phyloP scores from a whole-genome alignment of 2,888 invertebrate species.

The Piscicola geometra region DNA sequence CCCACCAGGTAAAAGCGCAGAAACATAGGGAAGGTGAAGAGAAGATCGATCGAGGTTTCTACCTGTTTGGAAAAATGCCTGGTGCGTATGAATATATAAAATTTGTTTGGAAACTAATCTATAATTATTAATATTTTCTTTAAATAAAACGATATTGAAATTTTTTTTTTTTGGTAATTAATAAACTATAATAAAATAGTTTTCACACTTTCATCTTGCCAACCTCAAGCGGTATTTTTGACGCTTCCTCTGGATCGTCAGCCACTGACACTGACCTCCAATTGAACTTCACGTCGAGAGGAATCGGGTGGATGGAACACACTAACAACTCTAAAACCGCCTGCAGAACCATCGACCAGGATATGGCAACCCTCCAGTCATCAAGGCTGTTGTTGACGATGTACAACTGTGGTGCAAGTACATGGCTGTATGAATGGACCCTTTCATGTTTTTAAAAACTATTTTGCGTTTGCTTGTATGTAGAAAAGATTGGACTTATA shows the following conservation, averaged over 20 bases:
- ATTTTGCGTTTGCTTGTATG: too few species aligned
- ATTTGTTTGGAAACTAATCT: too few species aligned
- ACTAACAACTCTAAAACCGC: constrained; percentile 65
- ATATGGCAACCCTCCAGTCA: constrained; percentile 99
- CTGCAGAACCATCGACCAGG: constrained; percentile 82
- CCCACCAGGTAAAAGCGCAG: constrained; percentile 70
- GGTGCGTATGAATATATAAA: too few species aligned
- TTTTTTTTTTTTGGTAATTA: too few species aligned
- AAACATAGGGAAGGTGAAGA: constrained; percentile 97
- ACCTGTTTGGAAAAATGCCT: constrained; percentile 3
- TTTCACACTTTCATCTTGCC: too few species aligned
- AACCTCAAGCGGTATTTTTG: neutral
- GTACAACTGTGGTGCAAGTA: neutral
- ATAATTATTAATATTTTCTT: too few species aligned
- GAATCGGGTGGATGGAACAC: constrained; percentile 81
- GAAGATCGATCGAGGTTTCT: constrained; percentile 66
- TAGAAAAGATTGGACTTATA: too few species aligned
- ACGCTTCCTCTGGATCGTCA: neutral
- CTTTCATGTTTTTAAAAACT: too few species aligned
- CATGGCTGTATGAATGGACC: too few species aligned
- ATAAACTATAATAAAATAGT: too few species aligned
- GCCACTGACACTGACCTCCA: constrained; percentile 56
- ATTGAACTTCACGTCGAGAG: constrained; percentile 32
- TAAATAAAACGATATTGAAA: too few species aligned
- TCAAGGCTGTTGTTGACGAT: constrained; percentile 59